A percentile compares a stretch with the other conserved stretches of the same genome.
Conservation (phyloP, 2,888 invertebrate species). For the Craniophora ligustri region DNA sequence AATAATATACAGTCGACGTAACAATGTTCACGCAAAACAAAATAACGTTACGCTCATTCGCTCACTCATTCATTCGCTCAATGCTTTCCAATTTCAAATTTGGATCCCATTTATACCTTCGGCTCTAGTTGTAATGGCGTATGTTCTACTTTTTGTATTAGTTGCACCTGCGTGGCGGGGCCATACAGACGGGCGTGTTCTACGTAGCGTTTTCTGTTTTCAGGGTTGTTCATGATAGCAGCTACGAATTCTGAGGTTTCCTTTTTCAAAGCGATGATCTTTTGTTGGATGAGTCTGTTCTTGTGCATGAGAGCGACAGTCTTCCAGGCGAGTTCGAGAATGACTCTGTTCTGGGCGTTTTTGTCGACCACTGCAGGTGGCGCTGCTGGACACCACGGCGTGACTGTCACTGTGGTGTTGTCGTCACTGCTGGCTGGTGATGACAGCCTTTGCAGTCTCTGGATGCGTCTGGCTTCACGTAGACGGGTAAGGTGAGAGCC, state of each 20-base stretch:
- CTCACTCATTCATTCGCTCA: constrained; percentile 40
- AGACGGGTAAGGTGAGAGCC: constrained; percentile 73
- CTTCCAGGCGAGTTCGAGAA: constrained; percentile 90
- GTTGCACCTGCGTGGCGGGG: constrained; percentile 48
- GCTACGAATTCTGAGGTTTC: constrained; percentile 90
- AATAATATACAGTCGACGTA: constrained; percentile 13
- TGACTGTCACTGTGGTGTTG: constrained; percentile 36
- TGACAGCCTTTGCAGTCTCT: constrained; percentile 68
- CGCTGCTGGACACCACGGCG: too few species aligned
- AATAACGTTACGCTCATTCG: constrained; percentile 33
- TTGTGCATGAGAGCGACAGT: constrained; percentile 90
- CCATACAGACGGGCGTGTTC: constrained; percentile 69
- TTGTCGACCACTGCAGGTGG: constrained; percentile 67
- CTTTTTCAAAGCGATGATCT: constrained; percentile 88
- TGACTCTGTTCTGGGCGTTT: constrained; percentile 78
- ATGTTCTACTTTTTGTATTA: constrained; percentile 54
- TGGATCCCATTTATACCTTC: constrained; percentile 44
- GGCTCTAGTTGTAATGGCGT: constrained; percentile 66
- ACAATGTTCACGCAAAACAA: constrained; percentile 32
- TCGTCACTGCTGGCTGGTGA: constrained; percentile 60
- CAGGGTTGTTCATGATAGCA: constrained; percentile 88
- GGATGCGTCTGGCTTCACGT: constrained; percentile 77
- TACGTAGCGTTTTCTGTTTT: constrained; percentile 72
- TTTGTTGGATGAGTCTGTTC: constrained; percentile 89
- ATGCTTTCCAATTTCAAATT: neutral